A percentile compares a stretch with the other conserved stretches of the same genome.
phyloP scores from a whole-genome alignment of 2,113 vertebrate genomes.

The Myotis brandtii region DNA sequence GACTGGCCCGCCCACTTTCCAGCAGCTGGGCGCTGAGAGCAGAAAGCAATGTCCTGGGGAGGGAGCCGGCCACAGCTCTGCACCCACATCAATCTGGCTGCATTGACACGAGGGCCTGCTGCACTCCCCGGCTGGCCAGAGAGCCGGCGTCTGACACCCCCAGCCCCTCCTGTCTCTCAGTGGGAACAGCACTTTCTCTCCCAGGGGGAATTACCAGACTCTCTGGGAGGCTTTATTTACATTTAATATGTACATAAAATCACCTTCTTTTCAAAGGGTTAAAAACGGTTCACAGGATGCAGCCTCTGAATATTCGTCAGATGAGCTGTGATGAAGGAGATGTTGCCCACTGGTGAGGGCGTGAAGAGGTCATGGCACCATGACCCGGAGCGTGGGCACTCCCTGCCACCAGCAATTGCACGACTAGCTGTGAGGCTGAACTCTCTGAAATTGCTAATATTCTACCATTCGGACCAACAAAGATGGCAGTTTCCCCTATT shows the following conservation, averaged over 20 bases:
- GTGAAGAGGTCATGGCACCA: fast-evolving
- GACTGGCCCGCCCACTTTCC: not conserved
- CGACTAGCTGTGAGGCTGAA: not conserved
- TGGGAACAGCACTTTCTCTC: not conserved
- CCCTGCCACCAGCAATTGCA: no score
- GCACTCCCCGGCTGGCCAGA: not conserved
- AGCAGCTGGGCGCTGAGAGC: not conserved
- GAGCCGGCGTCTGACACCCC: not conserved
- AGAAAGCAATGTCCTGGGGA: not conserved
- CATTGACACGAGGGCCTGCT: not conserved
- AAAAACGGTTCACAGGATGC: not conserved
- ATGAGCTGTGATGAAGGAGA: not conserved
- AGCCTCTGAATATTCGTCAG: not conserved
- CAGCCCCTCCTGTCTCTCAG: not conserved
- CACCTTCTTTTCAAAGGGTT: not conserved
- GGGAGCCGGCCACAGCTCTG: not conserved
- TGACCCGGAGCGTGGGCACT: fast-evolving
- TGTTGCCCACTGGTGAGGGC: not conserved
- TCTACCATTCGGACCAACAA: not conserved
- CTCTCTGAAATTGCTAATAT: not conserved
- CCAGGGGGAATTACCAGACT: not conserved
- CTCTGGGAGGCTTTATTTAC: not conserved
- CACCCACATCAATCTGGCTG: not conserved
- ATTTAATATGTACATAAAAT: not conserved
- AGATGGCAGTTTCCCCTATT: not conserved